These are phyloP conservation scores for Laodelphax striatellus DNA, from an alignment of 1,140 invertebrate genomes.

Conservation along the genomic window DNA sequence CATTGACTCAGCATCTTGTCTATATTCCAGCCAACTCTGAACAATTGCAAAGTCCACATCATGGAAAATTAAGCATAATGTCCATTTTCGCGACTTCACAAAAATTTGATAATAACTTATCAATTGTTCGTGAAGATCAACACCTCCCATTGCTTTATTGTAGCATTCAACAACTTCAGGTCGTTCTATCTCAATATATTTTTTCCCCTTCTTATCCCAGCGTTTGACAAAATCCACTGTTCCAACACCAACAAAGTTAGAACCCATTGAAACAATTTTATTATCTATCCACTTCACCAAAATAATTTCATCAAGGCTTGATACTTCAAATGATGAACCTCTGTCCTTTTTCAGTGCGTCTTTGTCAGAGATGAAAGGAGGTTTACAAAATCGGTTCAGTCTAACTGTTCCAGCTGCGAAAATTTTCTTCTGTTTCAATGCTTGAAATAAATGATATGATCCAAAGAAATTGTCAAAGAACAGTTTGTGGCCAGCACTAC, in stretches of 20 bases:
- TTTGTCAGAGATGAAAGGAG: slow-evolving; percentile 7
- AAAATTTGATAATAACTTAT: slow-evolving; percentile 23
- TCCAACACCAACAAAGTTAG: slow-evolving; percentile 17
- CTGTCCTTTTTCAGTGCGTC: not conserved
- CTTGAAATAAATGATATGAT: slow-evolving; percentile 11
- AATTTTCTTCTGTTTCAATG: not conserved
- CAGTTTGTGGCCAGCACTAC: slow-evolving; percentile 3
- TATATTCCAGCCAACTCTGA: slow-evolving; percentile 27
- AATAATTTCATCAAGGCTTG: not conserved
- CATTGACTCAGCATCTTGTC: slow-evolving; percentile 16
- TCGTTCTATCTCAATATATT: slow-evolving; percentile 25
- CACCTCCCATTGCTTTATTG: slow-evolving; percentile 32
- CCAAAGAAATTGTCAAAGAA: slow-evolving; percentile 17
- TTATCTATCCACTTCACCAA: slow-evolving; percentile 17
- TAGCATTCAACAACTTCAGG: slow-evolving; percentile 30
- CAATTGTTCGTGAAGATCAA: slow-evolving; percentile 26
- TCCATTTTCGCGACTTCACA: slow-evolving; percentile 27
- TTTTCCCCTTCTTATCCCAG: slow-evolving; percentile 26
- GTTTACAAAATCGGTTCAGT: slow-evolving; percentile 9
- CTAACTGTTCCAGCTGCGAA: slow-evolving; percentile 12
- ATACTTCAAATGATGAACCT: slow-evolving; percentile 5
- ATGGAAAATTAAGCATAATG: slow-evolving; percentile 26
- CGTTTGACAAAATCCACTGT: slow-evolving; percentile 15
- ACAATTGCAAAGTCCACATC: slow-evolving; percentile 21
- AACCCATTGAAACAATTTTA: slow-evolving; percentile 8